These are phyloP conservation scores for Myxocyprinus asiaticus DNA, from an alignment of 2,113 vertebrate genomes.

Conservation along the genomic window DNA sequence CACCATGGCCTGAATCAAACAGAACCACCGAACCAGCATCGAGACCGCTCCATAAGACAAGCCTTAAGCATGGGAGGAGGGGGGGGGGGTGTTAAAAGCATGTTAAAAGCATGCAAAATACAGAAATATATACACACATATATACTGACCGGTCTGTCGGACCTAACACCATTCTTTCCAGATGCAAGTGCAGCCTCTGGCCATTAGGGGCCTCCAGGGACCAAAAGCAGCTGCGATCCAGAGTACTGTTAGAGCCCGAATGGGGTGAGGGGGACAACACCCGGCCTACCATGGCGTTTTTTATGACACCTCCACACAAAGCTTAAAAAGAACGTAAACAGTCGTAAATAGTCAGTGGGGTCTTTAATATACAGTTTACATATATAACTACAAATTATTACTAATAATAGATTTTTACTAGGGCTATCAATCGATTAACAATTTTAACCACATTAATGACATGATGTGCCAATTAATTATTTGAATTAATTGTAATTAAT, in stretches of 20 bases:
- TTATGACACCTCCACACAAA: slow-evolving; percentile 85
- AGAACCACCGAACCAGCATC: slow-evolving; percentile 81
- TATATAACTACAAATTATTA: too few species aligned
- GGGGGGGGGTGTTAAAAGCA: not conserved
- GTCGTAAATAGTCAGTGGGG: not conserved
- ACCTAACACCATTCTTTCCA: slow-evolving; percentile 84
- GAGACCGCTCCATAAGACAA: slow-evolving; percentile 86
- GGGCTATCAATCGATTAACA: too few species aligned
- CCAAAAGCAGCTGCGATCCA: slow-evolving; percentile 87
- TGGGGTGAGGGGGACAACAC: slow-evolving; percentile 88
- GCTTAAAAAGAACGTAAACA: slow-evolving; percentile 64
- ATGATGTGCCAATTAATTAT: too few species aligned
- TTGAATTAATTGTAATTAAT: too few species aligned
- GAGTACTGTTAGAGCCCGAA: slow-evolving; percentile 73
- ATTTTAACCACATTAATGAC: too few species aligned
- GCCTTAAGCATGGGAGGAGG: slow-evolving; percentile 64
- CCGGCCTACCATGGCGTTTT: slow-evolving; percentile 87
- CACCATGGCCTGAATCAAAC: slow-evolving; percentile 83
- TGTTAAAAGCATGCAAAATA: not conserved
- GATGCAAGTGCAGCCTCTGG: slow-evolving; percentile 91
- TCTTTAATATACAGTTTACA: too few species aligned
- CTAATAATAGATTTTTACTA: too few species aligned
- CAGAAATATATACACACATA: not conserved
- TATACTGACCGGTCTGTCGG: slow-evolving; percentile 85
- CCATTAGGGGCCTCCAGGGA: slow-evolving; percentile 82